Evolutionary conservation across 1,140 invertebrate species (phyloP).

Genomic region (Magallana gigas): DNA sequence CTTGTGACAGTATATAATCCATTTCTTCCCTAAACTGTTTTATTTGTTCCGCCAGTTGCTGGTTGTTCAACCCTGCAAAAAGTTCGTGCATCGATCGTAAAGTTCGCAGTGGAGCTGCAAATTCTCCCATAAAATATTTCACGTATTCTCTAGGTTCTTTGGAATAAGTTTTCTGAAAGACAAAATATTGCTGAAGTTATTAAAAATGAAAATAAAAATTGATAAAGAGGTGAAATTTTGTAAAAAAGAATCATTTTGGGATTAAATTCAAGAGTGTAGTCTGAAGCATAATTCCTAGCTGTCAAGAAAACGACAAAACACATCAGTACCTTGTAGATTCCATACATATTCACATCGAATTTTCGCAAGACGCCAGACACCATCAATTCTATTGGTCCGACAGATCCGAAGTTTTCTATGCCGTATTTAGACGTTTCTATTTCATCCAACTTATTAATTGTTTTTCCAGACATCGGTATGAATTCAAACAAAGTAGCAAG

Average conservation of each 20-base stretch:
- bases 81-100: background rate
- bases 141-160: background rate
- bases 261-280: background rate
- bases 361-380: background rate
- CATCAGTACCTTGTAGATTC: background rate
- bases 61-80: constrained; percentile 14
- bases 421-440: background rate
- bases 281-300: background rate
- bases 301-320: background rate
- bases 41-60: background rate
- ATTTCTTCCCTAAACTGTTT: background rate
- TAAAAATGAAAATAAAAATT: too few species aligned
- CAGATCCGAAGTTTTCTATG: constrained; percentile 8
- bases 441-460: background rate
- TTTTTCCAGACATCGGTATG: constrained; percentile 25
- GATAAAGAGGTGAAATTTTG: too few species aligned
- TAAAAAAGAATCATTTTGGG: background rate
- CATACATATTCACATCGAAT: constrained; percentile 23
- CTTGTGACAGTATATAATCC: background rate
- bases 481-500: background rate
- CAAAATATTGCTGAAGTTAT: too few species aligned
- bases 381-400: background rate
- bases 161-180: background rate
- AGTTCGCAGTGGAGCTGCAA: constrained; percentile 21
- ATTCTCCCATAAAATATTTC: constrained; percentile 36